Percentiles rank a stretch among this genome's conserved stretches.
Evolutionary conservation across 2,888 invertebrate species (phyloP).

Genomic region (Leucophora obtusa): DNA sequence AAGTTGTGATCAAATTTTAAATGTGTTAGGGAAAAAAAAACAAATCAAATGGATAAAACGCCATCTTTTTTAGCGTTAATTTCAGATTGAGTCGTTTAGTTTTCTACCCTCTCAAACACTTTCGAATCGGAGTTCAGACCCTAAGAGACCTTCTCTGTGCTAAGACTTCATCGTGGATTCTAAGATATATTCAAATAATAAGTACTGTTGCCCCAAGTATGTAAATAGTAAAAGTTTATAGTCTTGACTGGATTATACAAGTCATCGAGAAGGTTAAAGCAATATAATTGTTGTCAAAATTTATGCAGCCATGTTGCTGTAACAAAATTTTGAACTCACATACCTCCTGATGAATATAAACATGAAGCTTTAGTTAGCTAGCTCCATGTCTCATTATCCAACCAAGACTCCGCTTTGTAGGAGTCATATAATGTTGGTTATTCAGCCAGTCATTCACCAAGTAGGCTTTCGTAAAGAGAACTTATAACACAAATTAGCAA

Average conservation of each 20-base stretch:
- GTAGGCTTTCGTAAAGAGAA: not conserved
- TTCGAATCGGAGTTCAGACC: too few species aligned
- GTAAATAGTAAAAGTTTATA: not conserved
- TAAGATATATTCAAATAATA: not conserved
- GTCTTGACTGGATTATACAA: not conserved
- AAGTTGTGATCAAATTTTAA: too few species aligned
- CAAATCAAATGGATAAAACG: too few species aligned
- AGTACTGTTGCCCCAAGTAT: not conserved
- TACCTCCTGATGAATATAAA: not conserved
- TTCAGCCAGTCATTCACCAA: not conserved
- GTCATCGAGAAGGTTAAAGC: not conserved
- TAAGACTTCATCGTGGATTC: not conserved
- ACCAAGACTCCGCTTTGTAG: not conserved
- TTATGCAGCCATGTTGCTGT: not conserved
- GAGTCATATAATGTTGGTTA: not conserved
- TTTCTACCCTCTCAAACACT: too few species aligned
- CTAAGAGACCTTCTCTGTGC: too few species aligned
- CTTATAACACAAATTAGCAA: conserved; percentile 63
- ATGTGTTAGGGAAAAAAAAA: too few species aligned
- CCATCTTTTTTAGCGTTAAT: too few species aligned
- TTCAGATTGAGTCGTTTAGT: too few species aligned
- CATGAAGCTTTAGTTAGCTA: not conserved
- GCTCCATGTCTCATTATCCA: not conserved
- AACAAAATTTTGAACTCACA: not conserved
- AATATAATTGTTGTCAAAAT: not conserved